These are phyloP conservation scores for Psittacula cyanocephala DNA, from an alignment of 2,113 vertebrate species.

Conservation along the genomic window DNA sequence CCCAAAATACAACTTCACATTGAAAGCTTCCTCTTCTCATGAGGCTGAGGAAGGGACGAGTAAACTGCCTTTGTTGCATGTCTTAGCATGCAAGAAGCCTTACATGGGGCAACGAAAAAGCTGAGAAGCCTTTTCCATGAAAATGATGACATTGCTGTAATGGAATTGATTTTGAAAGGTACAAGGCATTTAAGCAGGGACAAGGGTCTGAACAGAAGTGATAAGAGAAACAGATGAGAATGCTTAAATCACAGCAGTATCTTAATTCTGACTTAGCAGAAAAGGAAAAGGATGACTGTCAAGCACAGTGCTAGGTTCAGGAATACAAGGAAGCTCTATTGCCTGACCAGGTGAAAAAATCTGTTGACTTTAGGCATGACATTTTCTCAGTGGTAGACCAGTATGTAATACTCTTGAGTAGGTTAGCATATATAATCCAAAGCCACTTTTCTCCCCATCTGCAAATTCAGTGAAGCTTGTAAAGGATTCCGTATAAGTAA, in stretches of 20 bases:
- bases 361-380: background rate
- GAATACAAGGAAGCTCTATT: background rate
- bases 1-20: background rate
- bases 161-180: background rate
- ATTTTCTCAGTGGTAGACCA: background rate
- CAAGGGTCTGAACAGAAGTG: background rate
- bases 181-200: background rate
- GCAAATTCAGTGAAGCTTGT: conserved; percentile 37
- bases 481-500: background rate
- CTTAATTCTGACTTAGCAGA: background rate
- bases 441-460: background rate
- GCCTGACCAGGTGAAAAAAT: background rate
- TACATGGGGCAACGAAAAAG: background rate
- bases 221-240: background rate
- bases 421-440: background rate
- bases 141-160: background rate
- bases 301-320: background rate
- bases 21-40: background rate
- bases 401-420: background rate
- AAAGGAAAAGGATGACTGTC: background rate
- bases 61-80: background rate
- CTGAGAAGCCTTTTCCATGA: background rate
- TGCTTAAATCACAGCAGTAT: background rate
- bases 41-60: background rate
- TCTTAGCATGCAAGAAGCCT: background rate